Base-by-base conservation (phyloP, 2,888 invertebrate genomes). In the Eristalis pertinax region DNA sequence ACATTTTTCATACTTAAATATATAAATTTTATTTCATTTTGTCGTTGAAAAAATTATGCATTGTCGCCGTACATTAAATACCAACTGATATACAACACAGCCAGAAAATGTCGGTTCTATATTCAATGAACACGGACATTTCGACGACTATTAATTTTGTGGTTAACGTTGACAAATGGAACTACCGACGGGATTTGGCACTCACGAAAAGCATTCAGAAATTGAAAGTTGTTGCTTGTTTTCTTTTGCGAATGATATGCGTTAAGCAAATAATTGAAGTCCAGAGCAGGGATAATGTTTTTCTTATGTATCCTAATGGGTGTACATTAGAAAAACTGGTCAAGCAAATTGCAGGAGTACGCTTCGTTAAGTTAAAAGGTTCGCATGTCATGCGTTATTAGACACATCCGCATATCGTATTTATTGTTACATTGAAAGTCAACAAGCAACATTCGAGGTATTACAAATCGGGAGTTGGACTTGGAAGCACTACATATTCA, bases 161-260 rank as follows among this genome's bases (percentile, higher is more conserved):
- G 19, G 50, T 8, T 50, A 19, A 50, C n/a, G 26, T 63, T 63
- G 63, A 63, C 63, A 63, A n/a, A 63, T 63, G 29, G 32, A n/a
- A 8, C 63, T 5, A n/a, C 26, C 63, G 2, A 32, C 32, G 24
- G 63, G 29, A 32, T 29, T 63, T 63, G 15, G n/a, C 63, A 63
- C 63, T 63, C 63, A 29, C 29, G 24, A 32, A 10, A n/a, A 50
- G 50, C 50, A 50, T 50, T 50, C 50, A 19, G 50, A 50, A 19
- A 50, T 50, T 50, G 50, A 50, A 50, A 50, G 50, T 50, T 19
- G 50, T 50, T 50, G 50, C n/a, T 50, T 50, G 50, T 19, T 50
- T 19, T 50, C 50, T 19, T 50, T 50, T 50, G 50, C 50, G 19
- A 19, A 5, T 5, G 50, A 19, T 50, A 19, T 50, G 8, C 50